Evolutionary conservation across 2,888 invertebrate genomes (phyloP).

Genomic region (Dinocampus coccinellae): DNA sequence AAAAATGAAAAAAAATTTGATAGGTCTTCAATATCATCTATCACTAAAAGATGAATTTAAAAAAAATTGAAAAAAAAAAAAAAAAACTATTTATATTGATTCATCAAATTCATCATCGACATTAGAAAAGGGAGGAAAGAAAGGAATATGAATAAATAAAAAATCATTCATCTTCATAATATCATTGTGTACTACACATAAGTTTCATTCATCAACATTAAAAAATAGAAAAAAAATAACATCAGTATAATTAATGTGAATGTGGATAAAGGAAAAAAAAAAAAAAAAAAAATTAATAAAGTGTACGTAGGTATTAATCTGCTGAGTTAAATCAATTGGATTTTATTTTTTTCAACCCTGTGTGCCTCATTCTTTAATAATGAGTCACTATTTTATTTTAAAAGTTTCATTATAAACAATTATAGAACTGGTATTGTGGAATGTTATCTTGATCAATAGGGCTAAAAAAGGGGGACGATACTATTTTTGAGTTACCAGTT

Average conservation of each 20-base stretch:
- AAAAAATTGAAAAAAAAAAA: constrained; percentile 1
- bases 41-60: no score
- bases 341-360: constrained; percentile 17
- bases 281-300: constrained; percentile 29
- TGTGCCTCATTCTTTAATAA: constrained; percentile 2
- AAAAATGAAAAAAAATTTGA: background rate
- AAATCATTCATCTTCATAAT: constrained; percentile 21
- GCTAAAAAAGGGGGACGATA: background rate
- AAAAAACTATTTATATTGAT: constrained; percentile 15
- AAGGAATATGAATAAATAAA: constrained; percentile 15
- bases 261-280: constrained; percentile 29
- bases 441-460: background rate
- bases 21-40: constrained; percentile 2
- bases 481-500: constrained; percentile 27
- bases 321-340: background rate
- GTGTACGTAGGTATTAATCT: constrained; percentile 24
- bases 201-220: constrained; percentile 26
- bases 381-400: background rate
- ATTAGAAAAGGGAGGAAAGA: background rate
- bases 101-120: constrained; percentile 5
- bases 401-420: background rate
- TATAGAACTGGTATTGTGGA: background rate
- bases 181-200: constrained; percentile 22
- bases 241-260: constrained; percentile 35
- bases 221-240: background rate